Conservation (phyloP, 2,797 vertebrate genomes). For the Enteromius argenteus region DNA sequence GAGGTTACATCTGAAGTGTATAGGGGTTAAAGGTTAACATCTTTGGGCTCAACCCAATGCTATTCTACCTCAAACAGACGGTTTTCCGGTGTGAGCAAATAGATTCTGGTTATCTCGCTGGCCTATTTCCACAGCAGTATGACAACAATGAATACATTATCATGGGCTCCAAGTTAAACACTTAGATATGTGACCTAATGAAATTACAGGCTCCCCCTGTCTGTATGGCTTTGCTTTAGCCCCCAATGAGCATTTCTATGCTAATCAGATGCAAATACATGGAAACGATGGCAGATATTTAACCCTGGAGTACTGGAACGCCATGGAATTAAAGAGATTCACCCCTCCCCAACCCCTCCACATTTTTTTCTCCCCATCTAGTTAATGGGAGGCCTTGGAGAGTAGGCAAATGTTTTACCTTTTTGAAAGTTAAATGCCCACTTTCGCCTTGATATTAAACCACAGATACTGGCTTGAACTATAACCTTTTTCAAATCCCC, state of each 20-base stretch:
- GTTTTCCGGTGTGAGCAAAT: conserved; percentile 61
- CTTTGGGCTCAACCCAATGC: background rate
- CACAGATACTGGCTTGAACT: conserved; percentile 57
- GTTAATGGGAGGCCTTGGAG: conserved; percentile 63
- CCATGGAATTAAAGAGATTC: conserved; percentile 63
- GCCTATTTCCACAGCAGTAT: conserved; percentile 63
- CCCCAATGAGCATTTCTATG: conserved; percentile 74
- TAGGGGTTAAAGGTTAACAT: conserved; percentile 25
- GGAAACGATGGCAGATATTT: conserved; percentile 76
- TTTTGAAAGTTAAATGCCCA: conserved; percentile 63
- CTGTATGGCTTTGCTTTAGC: conserved; percentile 64
- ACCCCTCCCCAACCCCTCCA: conserved; percentile 43
- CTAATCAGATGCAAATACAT: conserved; percentile 80
- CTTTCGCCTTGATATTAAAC: conserved; percentile 57
- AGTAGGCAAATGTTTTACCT: conserved; percentile 60
- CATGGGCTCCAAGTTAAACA: conserved; percentile 66
- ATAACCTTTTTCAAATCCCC: conserved; percentile 49
- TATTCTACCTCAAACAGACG: conserved; percentile 27
- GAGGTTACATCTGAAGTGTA: background rate
- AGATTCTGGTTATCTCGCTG: conserved; percentile 53
- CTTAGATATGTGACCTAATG: conserved; percentile 71
- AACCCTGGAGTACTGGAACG: conserved; percentile 68
- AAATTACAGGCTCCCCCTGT: conserved; percentile 68
- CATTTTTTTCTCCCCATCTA: conserved; percentile 50
- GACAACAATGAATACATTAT: conserved; percentile 72